A percentile compares a stretch with the other conserved stretches of the same genome.
Conservation (phyloP, 35 echinoderm and acorn worm genomes). For the Ptychodera flava region DNA sequence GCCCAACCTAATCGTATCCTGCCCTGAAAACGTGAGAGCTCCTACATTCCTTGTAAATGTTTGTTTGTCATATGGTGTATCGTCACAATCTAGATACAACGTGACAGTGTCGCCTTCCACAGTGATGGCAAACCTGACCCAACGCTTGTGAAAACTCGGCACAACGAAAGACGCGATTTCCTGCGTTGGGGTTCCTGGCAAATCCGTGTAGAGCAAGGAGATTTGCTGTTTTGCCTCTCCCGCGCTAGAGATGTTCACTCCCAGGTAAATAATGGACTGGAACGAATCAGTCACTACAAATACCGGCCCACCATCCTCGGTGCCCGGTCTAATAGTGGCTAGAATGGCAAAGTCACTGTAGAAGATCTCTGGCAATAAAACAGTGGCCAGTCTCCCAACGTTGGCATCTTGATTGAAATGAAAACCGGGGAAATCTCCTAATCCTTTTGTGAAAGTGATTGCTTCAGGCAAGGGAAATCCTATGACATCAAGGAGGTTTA, state of each 20-base stretch:
- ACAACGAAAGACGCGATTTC: conserved; percentile 28
- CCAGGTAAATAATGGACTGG: conserved; percentile 19
- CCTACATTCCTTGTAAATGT: neutral
- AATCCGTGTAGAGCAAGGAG: conserved; percentile 24
- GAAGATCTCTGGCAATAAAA: conserved; percentile 32
- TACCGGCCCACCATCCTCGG: conserved; percentile 19
- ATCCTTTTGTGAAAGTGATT: conserved; percentile 23
- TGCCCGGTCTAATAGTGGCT: conserved; percentile 30
- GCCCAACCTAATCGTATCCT: neutral
- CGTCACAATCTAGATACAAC: conserved; percentile 27
- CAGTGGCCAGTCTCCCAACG: conserved; percentile 25
- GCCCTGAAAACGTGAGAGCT: neutral
- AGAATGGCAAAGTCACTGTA: conserved; percentile 30
- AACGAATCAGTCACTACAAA: conserved; percentile 31
- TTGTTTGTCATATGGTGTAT: neutral
- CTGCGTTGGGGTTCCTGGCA: conserved; percentile 9
- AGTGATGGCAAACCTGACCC: conserved; percentile 31
- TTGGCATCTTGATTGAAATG: conserved; percentile 31
- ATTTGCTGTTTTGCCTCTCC: conserved; percentile 11
- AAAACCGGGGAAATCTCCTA: conserved; percentile 14
- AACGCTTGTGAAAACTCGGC: conserved; percentile 15
- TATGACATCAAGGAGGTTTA: conserved; percentile 28
- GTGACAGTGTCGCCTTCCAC: conserved; percentile 19
- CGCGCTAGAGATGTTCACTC: conserved; percentile 27
- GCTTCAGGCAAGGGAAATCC: conserved; percentile 36